Evolutionary conservation across 1,140 invertebrate genomes (phyloP).

Genomic region (Daktulosphaira vitifoliae): DNA sequence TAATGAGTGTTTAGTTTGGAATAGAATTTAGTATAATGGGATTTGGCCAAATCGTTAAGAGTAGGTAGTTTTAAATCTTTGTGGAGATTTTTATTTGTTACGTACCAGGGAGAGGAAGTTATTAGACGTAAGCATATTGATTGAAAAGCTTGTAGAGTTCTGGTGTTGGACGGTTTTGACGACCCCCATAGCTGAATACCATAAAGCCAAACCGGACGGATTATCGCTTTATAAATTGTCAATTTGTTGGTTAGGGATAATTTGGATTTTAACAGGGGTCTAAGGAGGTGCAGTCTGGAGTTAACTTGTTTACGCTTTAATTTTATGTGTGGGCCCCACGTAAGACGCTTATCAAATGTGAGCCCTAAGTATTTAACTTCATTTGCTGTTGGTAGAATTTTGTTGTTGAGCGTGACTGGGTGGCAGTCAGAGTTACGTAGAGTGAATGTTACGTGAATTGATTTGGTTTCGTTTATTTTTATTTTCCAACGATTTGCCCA

Average conservation of each 20-base stretch:
- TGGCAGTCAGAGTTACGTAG: background rate
- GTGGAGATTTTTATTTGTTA: background rate
- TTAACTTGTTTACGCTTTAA: background rate
- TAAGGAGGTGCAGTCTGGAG: background rate
- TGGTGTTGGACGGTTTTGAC: background rate
- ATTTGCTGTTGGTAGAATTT: background rate
- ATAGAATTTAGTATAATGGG: background rate
- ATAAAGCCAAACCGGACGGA: background rate
- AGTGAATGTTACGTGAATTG: conserved; percentile 6
- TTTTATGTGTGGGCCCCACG: background rate
- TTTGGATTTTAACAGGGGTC: too few species aligned
- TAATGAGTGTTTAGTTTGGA: background rate
- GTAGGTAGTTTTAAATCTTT: background rate
- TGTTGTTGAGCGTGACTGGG: background rate
- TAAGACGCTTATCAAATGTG: conserved; percentile 2
- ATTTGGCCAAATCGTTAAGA: background rate
- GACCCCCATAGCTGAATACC: conserved; percentile 6
- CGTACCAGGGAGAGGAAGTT: background rate
- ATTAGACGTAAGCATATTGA: background rate
- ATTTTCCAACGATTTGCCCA: conserved; percentile 3
- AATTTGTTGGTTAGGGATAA: background rate
- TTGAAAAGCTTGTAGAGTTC: background rate
- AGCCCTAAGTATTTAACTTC: conserved; percentile 16
- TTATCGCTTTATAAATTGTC: background rate
- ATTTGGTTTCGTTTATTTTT: conserved; percentile 5